phyloP scores from a whole-genome alignment of 1,140 invertebrate genomes.

The Pentalonia nigronervosa region DNA sequence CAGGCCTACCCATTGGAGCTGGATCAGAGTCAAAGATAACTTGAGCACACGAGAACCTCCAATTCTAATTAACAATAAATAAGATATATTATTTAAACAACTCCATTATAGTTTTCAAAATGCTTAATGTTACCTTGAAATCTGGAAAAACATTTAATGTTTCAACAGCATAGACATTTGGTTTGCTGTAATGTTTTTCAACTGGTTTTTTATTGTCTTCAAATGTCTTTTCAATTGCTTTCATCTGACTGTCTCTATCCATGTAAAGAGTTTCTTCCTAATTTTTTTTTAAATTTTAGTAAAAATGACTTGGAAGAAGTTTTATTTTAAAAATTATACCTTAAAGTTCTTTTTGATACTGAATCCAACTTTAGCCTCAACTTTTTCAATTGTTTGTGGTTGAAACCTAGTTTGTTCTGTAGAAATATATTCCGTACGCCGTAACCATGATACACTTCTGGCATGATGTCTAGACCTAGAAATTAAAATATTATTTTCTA shows the following conservation, averaged over 20 bases:
- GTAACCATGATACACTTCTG: slow-evolving; percentile 92
- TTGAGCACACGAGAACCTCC: slow-evolving; percentile 97
- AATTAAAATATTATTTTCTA: slow-evolving; percentile 28
- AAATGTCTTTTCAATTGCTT: slow-evolving; percentile 98
- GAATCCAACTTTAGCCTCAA: slow-evolving; percentile 97
- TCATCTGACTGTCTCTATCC: slow-evolving; percentile 96
- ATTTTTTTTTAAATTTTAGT: not conserved
- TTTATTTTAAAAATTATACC: slow-evolving; percentile 61
- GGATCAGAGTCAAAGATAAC: slow-evolving; percentile 99
- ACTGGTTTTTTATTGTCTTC: slow-evolving; percentile 87
- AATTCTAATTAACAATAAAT: slow-evolving; percentile 69
- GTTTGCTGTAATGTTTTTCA: slow-evolving; percentile 94
- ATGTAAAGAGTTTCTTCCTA: slow-evolving; percentile 92
- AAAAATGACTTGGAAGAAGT: not conserved
- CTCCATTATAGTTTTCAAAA: not conserved
- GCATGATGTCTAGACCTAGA: slow-evolving; percentile 85
- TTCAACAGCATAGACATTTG: slow-evolving; percentile 91
- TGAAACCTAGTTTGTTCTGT: slow-evolving; percentile 97
- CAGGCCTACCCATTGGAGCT: slow-evolving; percentile 80
- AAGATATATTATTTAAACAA: not conserved
- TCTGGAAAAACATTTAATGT: slow-evolving; percentile 91
- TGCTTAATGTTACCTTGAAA: slow-evolving; percentile 74
- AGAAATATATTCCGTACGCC: slow-evolving; percentile 98
- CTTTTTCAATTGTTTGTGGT: slow-evolving; percentile 93
- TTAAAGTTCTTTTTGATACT: slow-evolving; percentile 95